phyloP scores from a whole-genome alignment of 1,140 invertebrate species.

The Bombus waltoni region DNA sequence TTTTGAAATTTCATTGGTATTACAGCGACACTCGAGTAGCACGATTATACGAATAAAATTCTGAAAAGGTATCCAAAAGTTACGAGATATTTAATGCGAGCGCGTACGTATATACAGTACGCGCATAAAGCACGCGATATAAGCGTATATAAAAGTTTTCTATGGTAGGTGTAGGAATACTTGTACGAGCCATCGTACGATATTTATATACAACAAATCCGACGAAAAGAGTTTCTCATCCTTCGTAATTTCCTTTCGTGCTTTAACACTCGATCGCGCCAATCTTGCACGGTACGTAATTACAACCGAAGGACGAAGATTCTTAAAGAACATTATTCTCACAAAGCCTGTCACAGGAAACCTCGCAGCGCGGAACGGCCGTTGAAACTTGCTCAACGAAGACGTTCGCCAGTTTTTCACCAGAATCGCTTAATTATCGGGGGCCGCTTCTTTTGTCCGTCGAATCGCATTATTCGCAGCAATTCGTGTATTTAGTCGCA shows the following conservation, averaged over 20 bases:
- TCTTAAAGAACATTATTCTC: not conserved
- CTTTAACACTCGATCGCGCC: not conserved
- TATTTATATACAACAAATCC: not conserved
- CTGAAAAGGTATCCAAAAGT: no score
- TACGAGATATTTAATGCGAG: no score
- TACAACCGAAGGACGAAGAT: not conserved
- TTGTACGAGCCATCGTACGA: no score
- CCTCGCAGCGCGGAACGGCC: not conserved
- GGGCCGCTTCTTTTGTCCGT: slow-evolving; percentile 24
- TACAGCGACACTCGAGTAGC: no score
- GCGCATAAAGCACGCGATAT: no score
- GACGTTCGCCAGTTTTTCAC: slow-evolving; percentile 30
- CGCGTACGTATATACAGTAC: no score
- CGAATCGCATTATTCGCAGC: slow-evolving; percentile 36
- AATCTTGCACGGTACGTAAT: not conserved
- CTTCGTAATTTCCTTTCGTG: not conserved
- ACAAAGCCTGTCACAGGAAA: not conserved
- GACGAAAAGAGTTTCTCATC: not conserved
- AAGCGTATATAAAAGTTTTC: no score
- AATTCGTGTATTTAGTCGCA: slow-evolving; percentile 45
- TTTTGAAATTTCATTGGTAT: no score
- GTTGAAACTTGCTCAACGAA: not conserved
- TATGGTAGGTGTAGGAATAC: no score
- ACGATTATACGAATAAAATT: no score
- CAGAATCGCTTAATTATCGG: slow-evolving; percentile 26